phyloP scores from a whole-genome alignment of 2,888 invertebrate species.

The Cremastinae sp. region DNA sequence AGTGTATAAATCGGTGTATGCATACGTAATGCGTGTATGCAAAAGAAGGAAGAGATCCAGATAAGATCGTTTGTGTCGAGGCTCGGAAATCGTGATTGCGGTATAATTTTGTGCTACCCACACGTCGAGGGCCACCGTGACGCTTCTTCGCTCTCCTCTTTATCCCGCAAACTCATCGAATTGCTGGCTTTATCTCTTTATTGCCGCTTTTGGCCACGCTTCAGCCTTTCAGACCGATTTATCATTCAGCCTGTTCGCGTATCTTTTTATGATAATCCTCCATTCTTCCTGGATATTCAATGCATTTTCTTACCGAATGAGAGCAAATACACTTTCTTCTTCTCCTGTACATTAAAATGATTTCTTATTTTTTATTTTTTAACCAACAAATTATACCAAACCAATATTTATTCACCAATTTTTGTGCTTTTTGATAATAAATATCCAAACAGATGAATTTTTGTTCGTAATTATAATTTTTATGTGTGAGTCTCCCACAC shows the following conservation, averaged over 20 bases:
- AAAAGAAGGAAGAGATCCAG: slow-evolving; percentile 51
- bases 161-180: slow-evolving; percentile 24
- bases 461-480: no score
- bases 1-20: not conserved
- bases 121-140: slow-evolving; percentile 39
- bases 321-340: no score
- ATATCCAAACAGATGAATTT: no score
- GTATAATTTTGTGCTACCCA: slow-evolving; percentile 66
- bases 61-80: slow-evolving; percentile 63
- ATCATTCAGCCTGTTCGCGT: slow-evolving; percentile 40
- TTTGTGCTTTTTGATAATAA: no score
- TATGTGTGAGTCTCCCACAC: no score
- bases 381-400: no score
- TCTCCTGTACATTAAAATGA: no score
- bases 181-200: slow-evolving; percentile 59
- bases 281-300: no score
- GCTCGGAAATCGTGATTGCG: slow-evolving; percentile 65
- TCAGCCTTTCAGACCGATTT: slow-evolving; percentile 33
- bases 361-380: no score
- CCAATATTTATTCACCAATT: no score
- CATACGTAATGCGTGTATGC: slow-evolving; percentile 11
- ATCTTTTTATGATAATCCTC: no score
- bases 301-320: no score
- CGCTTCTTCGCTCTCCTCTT: slow-evolving; percentile 31
- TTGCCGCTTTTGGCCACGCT: slow-evolving; percentile 44